Evolutionary conservation across 2,888 invertebrate genomes (phyloP).

Genomic region (Cetonia aurata): DNA sequence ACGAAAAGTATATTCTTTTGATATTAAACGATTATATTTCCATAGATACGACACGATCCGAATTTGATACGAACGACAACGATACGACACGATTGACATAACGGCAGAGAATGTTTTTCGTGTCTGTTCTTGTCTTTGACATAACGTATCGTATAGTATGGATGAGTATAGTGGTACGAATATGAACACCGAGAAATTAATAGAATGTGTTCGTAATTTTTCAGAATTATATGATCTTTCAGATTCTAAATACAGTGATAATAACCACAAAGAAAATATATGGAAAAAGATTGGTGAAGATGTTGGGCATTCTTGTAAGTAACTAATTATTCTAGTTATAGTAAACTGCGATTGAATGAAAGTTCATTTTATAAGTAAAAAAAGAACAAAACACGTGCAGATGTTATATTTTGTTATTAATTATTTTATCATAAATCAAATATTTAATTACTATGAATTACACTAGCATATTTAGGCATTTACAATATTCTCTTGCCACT

Average conservation of each 20-base stretch:
- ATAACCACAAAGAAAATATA: constrained; percentile 13
- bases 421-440: constrained; percentile 12
- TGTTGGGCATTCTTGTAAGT: background rate
- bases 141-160: constrained; percentile 4
- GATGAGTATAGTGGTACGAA: constrained; percentile 4
- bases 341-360: no score
- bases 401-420: background rate
- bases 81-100: constrained; percentile 8
- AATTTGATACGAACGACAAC: constrained; percentile 10
- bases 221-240: constrained; percentile 11
- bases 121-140: constrained; percentile 9
- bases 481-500: constrained; percentile 23
- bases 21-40: no score
- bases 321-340: no score
- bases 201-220: constrained; percentile 8
- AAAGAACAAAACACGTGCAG: no score
- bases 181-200: constrained; percentile 11
- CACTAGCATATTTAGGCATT: background rate
- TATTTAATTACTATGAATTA: constrained; percentile 5
- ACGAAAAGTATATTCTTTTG: no score
- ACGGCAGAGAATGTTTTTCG: constrained; percentile 8
- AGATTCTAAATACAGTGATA: constrained; percentile 12
- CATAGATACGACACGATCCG: no score
- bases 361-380: no score
- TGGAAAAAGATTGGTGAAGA: constrained; percentile 4